Conservation (phyloP, 2,113 vertebrate genomes). For the Bos javanicus region DNA sequence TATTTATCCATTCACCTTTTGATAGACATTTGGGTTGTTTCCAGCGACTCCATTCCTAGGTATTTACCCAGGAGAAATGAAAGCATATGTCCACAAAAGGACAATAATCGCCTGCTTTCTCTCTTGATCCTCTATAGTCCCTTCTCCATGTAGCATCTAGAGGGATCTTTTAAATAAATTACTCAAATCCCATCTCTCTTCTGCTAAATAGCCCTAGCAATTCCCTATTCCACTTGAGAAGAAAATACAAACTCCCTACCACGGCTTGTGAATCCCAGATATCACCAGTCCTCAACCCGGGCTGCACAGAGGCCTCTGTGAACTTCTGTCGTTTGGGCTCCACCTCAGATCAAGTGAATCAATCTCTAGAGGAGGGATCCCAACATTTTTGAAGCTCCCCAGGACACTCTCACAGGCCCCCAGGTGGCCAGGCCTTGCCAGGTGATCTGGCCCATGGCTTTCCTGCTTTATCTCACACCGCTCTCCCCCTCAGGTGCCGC, state of each 20-base stretch:
- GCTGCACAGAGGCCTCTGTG: background rate
- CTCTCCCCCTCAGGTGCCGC: background rate
- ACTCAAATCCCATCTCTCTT: background rate
- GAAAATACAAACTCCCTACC: background rate
- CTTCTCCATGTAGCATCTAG: background rate
- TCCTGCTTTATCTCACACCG: background rate
- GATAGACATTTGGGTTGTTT: constrained; percentile 8
- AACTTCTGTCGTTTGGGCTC: background rate
- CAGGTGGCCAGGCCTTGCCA: background rate
- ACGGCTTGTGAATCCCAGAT: background rate
- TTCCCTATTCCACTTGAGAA: background rate
- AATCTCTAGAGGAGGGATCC: background rate
- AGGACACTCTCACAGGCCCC: background rate
- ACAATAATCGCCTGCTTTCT: background rate
- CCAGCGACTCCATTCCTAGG: constrained; percentile 11
- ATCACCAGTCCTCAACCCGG: background rate
- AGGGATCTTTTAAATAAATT: background rate
- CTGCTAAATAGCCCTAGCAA: background rate
- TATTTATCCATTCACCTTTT: constrained; percentile 23
- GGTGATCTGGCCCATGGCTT: background rate
- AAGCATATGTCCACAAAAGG: background rate
- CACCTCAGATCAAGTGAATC: background rate
- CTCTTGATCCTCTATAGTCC: background rate
- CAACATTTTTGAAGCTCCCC: background rate
- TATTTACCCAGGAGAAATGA: constrained; percentile 14